Base-by-base conservation (phyloP, 2,797 vertebrate genomes). In the Phaenicophaeus curvirostris region DNA sequence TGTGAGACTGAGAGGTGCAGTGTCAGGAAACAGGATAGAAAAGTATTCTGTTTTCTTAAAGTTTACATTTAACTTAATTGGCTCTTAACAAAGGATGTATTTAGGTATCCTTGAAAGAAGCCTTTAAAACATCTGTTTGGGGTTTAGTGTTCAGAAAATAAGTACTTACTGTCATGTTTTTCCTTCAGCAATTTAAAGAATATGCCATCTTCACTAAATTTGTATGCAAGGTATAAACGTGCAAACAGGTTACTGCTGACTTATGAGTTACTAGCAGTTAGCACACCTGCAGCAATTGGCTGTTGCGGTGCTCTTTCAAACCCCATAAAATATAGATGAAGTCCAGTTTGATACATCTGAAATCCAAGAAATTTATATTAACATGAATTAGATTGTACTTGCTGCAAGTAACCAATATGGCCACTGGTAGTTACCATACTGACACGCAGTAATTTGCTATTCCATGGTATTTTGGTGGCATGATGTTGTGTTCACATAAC, bases 121-220 rank as follows among this genome's bases (percentile, higher is more conserved):
- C 8, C 21, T 41, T 92, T 79, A 59, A 80, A 76, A 76, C 74
- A 86, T 5, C 69, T 53, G 75, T 19, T 81, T 84, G 37, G 11
- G 46, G 73, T 74, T 78, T 85, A 75, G 41, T 8, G 13, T 71
- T 61, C 65, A 55, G 71, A 61, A 94, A 94, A 66, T 76, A 53
- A 21, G 33, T 61, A 65, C 66, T 41, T 77, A 79, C 57, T 80
- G 57, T 72, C 63, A 79, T 19, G 59, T 51, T 75, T 17, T 67
- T 78, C 77, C 80, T 77, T 80, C 27, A 72, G 44, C 67, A 73
- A 28, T 50, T 71, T 51, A 68, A 85, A 67, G 48, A 50, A 51
- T 12, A 79, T 13, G 73, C 31, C 41, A 21, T 19, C 28, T 46
- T 67, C 10, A 27, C 63, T 19, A 59, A 19, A 51, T 35, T 31